A percentile compares a stretch with the other conserved stretches of the same genome.
Evolutionary conservation across 2,888 invertebrate species (phyloP).

Genomic region (Leucophora obtusa): DNA sequence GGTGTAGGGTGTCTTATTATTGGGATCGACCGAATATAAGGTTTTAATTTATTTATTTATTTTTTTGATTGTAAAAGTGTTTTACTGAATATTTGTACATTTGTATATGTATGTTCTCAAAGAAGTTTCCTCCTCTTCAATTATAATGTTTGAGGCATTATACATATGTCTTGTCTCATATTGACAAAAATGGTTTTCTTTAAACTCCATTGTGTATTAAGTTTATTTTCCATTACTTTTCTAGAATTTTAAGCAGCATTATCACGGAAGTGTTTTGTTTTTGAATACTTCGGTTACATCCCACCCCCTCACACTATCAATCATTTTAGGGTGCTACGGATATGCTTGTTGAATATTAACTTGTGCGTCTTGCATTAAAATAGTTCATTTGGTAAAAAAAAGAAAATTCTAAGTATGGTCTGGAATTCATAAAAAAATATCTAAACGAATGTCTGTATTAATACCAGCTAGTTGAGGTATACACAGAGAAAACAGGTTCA

Average conservation of each 20-base stretch:
- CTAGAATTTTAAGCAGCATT: constrained; percentile 5
- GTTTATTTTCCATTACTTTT: neutral
- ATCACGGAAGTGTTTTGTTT: neutral
- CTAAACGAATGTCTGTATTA: too few relatives aligned
- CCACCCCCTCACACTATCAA: neutral
- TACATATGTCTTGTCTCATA: neutral
- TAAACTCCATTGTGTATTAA: neutral
- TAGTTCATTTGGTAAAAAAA: constrained; percentile 2
- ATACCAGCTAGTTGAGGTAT: too few relatives aligned
- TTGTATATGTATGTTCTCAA: neutral
- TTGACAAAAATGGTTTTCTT: neutral
- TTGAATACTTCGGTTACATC: neutral
- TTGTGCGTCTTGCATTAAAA: neutral
- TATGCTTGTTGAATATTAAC: neutral
- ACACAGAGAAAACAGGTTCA: too few relatives aligned
- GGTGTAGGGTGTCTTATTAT: too few relatives aligned
- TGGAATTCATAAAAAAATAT: neutral
- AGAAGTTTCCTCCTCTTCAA: neutral
- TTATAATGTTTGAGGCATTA: neutral
- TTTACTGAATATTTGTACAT: neutral
- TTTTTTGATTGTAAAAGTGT: too few relatives aligned
- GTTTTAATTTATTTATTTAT: too few relatives aligned
- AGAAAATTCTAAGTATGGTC: neutral
- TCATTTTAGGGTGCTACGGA: neutral
- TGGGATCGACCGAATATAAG: too few relatives aligned